Evolutionary conservation across 2,113 vertebrate species (phyloP), one percentile per base, ranked within the genome.

Genomic region (Sterna hirundo): DNA sequence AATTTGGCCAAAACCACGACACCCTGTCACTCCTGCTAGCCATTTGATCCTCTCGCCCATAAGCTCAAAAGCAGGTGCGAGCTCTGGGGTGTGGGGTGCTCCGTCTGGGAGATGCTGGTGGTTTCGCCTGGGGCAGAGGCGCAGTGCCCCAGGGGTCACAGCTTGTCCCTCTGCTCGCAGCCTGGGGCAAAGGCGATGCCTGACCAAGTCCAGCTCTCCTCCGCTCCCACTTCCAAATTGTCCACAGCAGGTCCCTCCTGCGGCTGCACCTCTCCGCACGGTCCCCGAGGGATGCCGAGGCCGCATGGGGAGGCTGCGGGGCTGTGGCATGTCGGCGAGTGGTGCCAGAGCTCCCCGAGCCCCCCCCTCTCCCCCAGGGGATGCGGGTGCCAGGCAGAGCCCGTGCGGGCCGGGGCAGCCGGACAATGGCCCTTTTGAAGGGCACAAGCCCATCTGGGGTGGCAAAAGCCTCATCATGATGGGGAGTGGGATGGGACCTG

Each of bases 371-470:
- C 3, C 62, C 16, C 23, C 23, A 11, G 64, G 72, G 47, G 21
- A 80, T 21, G 36, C 0, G 26, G 15, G 95, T 94, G 69, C 88
- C 96, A 95, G 93, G 93, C 91, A 92, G 76, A 86, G 88, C 62
- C 79, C 0, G 2, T 51, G 81, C 36, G 57, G 75, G 27, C 44
- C 6, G 0, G 5, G 15, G 6, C 2, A 2, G n/a, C 23, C 0
- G 5, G 20, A 96, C 95, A 96, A 93, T 92, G 29, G 19, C 20
- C 76, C 54, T 69, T 96, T 92, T 94, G 93, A 96, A 80, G 75
- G 51, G 22, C 58, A 54, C 42, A 62, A 51, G 34, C 21, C 21
- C 95, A 91, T 88, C 82, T 79, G 87, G 66, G 17, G 13, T 68
- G 36, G 40, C 25, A 49, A 68, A 87, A 64, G 26, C 26, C 57